Base-by-base conservation (phyloP, 2,888 invertebrate species). In the Polylopha cassiicola region DNA sequence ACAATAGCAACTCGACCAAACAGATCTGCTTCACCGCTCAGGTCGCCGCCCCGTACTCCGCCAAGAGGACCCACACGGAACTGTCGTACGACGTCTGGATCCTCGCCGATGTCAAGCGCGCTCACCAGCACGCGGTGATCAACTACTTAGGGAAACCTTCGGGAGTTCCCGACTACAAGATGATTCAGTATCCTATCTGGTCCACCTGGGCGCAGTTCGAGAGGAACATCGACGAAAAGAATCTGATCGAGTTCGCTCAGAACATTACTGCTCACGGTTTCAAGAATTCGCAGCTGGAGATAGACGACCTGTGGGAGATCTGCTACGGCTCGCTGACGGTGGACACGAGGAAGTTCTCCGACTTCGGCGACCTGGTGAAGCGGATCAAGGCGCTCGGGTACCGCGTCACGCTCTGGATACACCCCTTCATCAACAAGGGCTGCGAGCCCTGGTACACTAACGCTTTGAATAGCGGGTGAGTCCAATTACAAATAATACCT, bases 251-350 rank as follows among this genome's bases (percentile, higher is more conserved):
- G 8, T 89, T 86, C 48, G 88, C 88, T 3, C 67, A 84, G 32
- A 77, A 87, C 29, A 87, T 90, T 34, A 57, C 61, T 1, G 63
- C 62, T 0, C 48, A 87, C 43, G 85, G 81, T 1, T 89, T 88
- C 43, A 71, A 76, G 0, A 76, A 79, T 51, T 87, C 87, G 42
- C 87, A 89, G 51, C 48, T 89, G 3, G 90, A 90, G 63, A 89
- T 92, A 23, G 90, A 91, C 54, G 91, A 91, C 51, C 71, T 85
- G 0, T 91, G 90, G 89, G 89, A 91, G 61, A 66, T 75, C 0
- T 88, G 88, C 48, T 90, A 90, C 48, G 91, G 91, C 0, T 87
- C 89, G 4, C 80, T 87, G 26, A 77, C 69, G 1, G 68, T 91
- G 7, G 76, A 80, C 22, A 51, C 51, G 1, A 55, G 46, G 0